Conservation (phyloP, 2,888 invertebrate species). For the Pseudanteris insignis region DNA sequence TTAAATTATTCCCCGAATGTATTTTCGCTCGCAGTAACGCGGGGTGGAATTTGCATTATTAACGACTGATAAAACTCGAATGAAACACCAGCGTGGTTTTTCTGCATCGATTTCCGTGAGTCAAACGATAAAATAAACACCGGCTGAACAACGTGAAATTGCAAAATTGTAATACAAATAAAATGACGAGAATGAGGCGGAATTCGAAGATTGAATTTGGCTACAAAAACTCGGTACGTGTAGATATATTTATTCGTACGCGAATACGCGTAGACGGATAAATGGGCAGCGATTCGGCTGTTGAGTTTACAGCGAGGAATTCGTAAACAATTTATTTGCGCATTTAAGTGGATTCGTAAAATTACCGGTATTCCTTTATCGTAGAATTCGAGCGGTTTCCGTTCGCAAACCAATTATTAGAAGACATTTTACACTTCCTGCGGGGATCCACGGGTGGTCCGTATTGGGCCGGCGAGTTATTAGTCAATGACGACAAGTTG, state of each 20-base stretch:
- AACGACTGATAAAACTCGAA: slow-evolving; percentile 13
- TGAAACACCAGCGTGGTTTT: slow-evolving; percentile 13
- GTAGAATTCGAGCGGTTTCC: slow-evolving; percentile 39
- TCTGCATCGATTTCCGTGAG: too few relatives aligned
- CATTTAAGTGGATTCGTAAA: slow-evolving; percentile 23
- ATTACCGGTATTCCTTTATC: slow-evolving; percentile 32
- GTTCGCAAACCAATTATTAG: slow-evolving; percentile 44
- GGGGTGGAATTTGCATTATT: slow-evolving; percentile 13
- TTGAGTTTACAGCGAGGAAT: slow-evolving; percentile 7
- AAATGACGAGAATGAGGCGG: not conserved
- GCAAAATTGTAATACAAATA: too few relatives aligned
- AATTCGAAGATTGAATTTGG: not conserved
- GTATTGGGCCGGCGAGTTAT: too few relatives aligned
- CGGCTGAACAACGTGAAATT: too few relatives aligned
- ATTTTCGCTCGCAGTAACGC: slow-evolving; percentile 13
- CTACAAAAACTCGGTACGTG: too few relatives aligned
- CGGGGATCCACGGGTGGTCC: slow-evolving; percentile 42
- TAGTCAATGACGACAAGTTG: too few relatives aligned
- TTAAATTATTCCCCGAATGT: slow-evolving; percentile 37
- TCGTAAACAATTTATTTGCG: slow-evolving; percentile 32
- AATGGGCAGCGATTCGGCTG: not conserved
- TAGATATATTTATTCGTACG: too few relatives aligned
- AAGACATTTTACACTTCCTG: slow-evolving; percentile 46
- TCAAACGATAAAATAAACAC: too few relatives aligned
- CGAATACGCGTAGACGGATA: not conserved